Base-by-base conservation (phyloP, 2,113 vertebrate genomes). In the Mastomys natalensis region DNA sequence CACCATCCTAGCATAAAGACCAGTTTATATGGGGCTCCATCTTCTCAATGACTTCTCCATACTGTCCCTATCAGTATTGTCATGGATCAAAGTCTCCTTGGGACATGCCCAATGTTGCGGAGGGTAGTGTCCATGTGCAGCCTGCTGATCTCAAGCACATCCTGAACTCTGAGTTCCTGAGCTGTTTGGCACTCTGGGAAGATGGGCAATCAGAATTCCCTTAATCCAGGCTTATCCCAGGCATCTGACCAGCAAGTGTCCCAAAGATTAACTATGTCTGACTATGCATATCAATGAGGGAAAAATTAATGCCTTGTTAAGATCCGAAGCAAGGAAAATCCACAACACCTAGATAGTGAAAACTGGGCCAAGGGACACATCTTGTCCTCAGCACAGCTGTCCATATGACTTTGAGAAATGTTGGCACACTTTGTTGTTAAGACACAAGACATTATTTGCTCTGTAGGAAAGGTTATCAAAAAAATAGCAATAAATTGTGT, bases 191-290 rank as follows among this genome's bases (percentile, higher is more conserved):
- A 48, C 97, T 94, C 73, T 37, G 92, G 74, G 88, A 90, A 97
- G 92, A 96, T 11, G 73, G 76, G 91, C 95, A 64, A 96, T 91
- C 95, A 72, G 93, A 97, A 88, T 97, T 97, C 77, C 90, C 96
- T 95, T 98, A 97, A 97, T 96, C 97, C 97, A 85, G 58, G 73
- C 77, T 96, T 93, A 94, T 96, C 91, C 91, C 66, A 95, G 84
- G 97, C 96, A 94, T 92, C 95, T 97, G 95, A 97, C 93, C 90
- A 95, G 97, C 91, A 76, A 96, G 97, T 90, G 96, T 95, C 97
- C 97, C 93, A 78, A 94, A 97, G 98, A 98, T 98, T 98, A 98
- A 95, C 97, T 88, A 92, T 78, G 90, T 97, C 98, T 98, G 98
- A 98, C 97, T 95, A 31, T 94, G 97, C 98, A 98, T 98, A 98